Conservation (phyloP, 2,113 vertebrate genomes). For the Nothocercus julius region DNA sequence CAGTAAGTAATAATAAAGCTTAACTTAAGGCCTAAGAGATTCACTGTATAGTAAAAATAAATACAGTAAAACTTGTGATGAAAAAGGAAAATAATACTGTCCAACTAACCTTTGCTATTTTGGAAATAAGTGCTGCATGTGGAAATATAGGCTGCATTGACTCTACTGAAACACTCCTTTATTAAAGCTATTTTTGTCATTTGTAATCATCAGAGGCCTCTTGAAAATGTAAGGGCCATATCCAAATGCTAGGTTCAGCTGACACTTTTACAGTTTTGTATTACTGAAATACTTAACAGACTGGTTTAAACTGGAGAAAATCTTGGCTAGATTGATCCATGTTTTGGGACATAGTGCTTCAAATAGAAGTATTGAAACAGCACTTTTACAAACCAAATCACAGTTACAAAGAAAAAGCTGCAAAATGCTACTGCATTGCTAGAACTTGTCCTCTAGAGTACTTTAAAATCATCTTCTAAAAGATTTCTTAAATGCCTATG, state of each 20-base stretch:
- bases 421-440: neutral
- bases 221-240: neutral
- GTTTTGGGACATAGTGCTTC: neutral
- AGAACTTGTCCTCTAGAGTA: neutral
- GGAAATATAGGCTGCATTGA: accelerated
- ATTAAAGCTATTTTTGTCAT: neutral
- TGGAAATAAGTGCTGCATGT: neutral
- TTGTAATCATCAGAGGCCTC: neutral
- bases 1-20: conserved; percentile 80
- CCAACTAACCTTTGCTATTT: neutral
- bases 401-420: neutral
- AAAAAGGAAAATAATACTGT: neutral
- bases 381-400: neutral
- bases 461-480: neutral
- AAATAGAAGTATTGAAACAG: neutral
- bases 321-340: neutral
- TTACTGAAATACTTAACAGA: neutral
- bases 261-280: neutral
- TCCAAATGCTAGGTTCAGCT: neutral
- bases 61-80: neutral
- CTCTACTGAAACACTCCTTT: neutral
- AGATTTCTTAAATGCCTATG: neutral
- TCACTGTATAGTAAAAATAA: neutral
- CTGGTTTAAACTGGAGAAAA: neutral
- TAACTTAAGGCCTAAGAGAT: neutral